Conservation (phyloP, 2,113 vertebrate species). For the Scopus umbretta region DNA sequence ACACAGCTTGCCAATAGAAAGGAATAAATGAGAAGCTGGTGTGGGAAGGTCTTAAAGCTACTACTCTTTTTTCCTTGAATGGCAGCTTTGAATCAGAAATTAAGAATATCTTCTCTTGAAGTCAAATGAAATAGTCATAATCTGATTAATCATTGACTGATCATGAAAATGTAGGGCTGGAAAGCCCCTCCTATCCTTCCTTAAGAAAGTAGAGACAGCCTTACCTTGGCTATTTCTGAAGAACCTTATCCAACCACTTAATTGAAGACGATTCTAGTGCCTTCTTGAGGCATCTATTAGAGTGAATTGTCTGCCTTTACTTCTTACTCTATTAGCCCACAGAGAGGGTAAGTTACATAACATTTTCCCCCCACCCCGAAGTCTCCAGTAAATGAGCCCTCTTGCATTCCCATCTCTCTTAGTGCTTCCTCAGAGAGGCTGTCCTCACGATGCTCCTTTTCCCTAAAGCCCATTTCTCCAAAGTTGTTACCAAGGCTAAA, state of each 20-base stretch:
- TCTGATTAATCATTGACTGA: background rate
- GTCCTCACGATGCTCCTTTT: background rate
- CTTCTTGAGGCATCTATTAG: background rate
- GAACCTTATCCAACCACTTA: background rate
- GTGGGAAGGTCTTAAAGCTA: background rate
- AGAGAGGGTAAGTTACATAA: background rate
- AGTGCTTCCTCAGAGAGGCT: background rate
- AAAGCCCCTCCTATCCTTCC: background rate
- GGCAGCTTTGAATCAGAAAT: conserved; percentile 12
- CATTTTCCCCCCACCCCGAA: background rate
- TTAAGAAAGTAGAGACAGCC: background rate
- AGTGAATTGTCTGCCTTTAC: background rate
- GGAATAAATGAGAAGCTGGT: background rate
- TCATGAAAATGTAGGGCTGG: background rate
- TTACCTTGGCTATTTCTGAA: background rate
- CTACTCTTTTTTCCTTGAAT: background rate
- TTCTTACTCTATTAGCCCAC: background rate
- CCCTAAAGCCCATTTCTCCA: background rate
- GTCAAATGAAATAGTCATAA: conserved; percentile 3
- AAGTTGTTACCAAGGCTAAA: background rate
- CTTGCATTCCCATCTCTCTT: background rate
- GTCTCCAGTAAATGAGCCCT: background rate
- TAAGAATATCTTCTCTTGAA: background rate
- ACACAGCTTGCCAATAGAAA: background rate
- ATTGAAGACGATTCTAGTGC: background rate